Conservation (phyloP, 53 echinoderm and acorn worm genomes). For the Zoroaster sp. region DNA sequence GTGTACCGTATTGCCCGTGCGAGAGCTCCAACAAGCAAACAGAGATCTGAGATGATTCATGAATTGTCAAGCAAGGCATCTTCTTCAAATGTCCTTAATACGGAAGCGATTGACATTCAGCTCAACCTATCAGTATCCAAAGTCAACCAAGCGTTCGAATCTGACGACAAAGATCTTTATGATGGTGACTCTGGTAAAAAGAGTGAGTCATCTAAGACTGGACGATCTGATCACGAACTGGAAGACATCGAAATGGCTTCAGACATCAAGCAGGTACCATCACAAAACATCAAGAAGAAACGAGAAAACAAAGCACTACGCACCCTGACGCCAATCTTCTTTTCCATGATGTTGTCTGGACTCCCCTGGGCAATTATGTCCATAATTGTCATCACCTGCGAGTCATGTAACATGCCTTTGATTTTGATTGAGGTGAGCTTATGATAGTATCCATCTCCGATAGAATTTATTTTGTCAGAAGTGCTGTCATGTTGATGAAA, state of each 20-base stretch:
- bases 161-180: not conserved
- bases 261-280: not conserved
- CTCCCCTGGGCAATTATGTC: not conserved
- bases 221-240: not conserved
- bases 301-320: conserved; percentile 15
- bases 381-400: not conserved
- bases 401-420: not conserved
- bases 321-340: conserved; percentile 9
- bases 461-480: not conserved
- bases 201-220: not conserved
- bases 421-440: not conserved
- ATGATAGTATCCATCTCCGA: not conserved
- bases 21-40: not conserved
- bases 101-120: not conserved
- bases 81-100: not conserved
- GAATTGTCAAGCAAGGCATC: not conserved
- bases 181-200: not conserved
- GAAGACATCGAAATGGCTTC: not conserved
- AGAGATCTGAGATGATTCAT: not conserved
- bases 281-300: not conserved
- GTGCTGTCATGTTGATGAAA: too few species aligned
- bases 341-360: conserved; percentile 7
- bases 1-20: not conserved
- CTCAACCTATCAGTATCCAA: not conserved
- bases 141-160: not conserved